Evolutionary conservation across 2,888 invertebrate species (phyloP).

Genomic region (Polydrusus cervinus): DNA sequence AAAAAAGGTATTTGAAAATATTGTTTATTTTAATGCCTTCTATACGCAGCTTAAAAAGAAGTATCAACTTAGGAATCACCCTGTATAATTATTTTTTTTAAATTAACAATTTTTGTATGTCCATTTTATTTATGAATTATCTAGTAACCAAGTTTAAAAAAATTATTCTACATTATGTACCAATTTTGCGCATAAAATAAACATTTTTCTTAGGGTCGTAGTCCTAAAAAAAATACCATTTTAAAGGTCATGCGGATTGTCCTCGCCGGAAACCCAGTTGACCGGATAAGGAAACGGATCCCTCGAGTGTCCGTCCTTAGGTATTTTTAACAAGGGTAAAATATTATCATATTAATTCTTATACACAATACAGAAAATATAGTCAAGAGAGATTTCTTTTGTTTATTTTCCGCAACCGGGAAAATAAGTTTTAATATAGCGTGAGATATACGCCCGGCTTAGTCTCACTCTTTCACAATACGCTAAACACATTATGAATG

Average conservation of each 20-base stretch:
- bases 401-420: slow-evolving; percentile 64
- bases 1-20: too few species aligned
- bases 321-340: slow-evolving; percentile 67
- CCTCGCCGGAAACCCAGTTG: slow-evolving; percentile 61
- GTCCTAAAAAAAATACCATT: too few species aligned
- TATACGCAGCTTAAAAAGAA: too few species aligned
- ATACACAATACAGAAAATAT: slow-evolving; percentile 68
- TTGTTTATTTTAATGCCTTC: too few species aligned
- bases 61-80: too few species aligned
- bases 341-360: slow-evolving; percentile 70
- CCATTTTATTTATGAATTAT: too few species aligned
- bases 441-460: slow-evolving; percentile 43
- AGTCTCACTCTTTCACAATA: slow-evolving; percentile 46
- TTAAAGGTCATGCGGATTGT: slow-evolving; percentile 22
- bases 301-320: slow-evolving; percentile 68
- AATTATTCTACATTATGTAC: too few species aligned
- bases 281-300: slow-evolving; percentile 69
- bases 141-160: too few species aligned
- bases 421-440: slow-evolving; percentile 64
- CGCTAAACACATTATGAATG: slow-evolving; percentile 49
- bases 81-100: too few species aligned
- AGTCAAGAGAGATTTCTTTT: slow-evolving; percentile 62
- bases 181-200: too few species aligned
- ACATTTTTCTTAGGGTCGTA: too few species aligned
- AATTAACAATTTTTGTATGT: too few species aligned